Conservation (phyloP, 1,140 invertebrate species). For the Pentalonia nigronervosa region DNA sequence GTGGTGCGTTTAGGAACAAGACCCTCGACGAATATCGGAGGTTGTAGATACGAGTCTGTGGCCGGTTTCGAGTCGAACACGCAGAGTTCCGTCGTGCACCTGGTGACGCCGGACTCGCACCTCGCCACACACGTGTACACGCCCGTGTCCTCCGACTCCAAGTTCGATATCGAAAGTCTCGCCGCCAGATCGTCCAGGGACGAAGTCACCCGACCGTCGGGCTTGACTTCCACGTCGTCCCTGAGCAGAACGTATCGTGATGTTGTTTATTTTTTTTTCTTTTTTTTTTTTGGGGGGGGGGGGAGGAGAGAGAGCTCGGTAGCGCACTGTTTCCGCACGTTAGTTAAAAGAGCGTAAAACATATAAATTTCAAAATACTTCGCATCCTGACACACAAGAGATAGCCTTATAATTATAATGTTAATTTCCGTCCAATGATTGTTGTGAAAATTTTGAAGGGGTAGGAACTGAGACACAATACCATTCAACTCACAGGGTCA, state of each 20-base stretch:
- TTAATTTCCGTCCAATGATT: background rate
- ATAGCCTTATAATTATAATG: background rate
- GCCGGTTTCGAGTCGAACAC: slow-evolving; percentile 62
- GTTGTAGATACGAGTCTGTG: slow-evolving; percentile 62
- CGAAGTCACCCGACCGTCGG: slow-evolving; percentile 63
- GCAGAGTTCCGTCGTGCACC: slow-evolving; percentile 67
- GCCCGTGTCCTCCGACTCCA: slow-evolving; percentile 68
- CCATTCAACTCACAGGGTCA: too few species aligned
- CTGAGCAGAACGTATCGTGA: slow-evolving; percentile 61
- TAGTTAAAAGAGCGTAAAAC: background rate
- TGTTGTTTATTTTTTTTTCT: background rate
- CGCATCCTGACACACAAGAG: too few species aligned
- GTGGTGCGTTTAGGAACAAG: slow-evolving; percentile 66
- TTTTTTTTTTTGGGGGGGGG: background rate
- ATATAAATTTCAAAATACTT: background rate
- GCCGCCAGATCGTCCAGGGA: slow-evolving; percentile 65
- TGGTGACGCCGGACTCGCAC: slow-evolving; percentile 72
- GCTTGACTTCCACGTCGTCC: slow-evolving; percentile 67
- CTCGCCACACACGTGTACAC: slow-evolving; percentile 78
- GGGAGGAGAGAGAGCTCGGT: background rate
- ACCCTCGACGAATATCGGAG: slow-evolving; percentile 66
- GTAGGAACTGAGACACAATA: background rate
- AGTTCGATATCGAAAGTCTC: slow-evolving; percentile 67
- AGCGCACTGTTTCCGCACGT: background rate
- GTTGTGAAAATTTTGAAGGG: background rate